Conservation (phyloP, 2,888 invertebrate genomes). For the Plebejus argus region DNA sequence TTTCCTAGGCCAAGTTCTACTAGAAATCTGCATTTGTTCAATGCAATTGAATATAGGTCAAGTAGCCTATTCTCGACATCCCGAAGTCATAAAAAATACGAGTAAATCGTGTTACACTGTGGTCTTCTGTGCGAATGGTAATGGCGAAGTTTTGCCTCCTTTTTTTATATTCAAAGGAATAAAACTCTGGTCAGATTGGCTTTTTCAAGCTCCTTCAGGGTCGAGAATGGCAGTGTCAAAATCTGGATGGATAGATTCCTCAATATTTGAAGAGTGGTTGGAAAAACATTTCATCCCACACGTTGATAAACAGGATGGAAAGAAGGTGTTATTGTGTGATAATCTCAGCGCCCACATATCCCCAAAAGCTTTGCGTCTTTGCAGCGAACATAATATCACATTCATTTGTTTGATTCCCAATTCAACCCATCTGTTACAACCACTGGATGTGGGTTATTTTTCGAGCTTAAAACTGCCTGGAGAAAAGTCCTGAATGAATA, state of each 20-base stretch:
- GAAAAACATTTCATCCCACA: conserved; percentile 38
- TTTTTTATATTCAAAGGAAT: conserved; percentile 9
- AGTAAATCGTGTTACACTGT: conserved; percentile 26
- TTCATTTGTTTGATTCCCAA: conserved; percentile 36
- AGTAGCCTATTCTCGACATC: too few species aligned
- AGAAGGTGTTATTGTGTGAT: conserved; percentile 40
- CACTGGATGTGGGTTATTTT: conserved; percentile 40
- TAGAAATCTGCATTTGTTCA: too few species aligned
- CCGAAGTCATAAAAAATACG: conserved; percentile 27
- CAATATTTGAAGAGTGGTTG: conserved; percentile 41
- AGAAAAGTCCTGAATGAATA: background rate
- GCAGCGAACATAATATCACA: conserved; percentile 39
- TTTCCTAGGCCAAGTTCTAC: too few species aligned
- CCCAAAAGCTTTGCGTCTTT: conserved; percentile 38
- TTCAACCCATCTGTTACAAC: conserved; percentile 40
- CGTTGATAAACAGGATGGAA: conserved; percentile 38
- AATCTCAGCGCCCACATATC: conserved; percentile 41
- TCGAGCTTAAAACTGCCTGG: conserved; percentile 36
- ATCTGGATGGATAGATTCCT: conserved; percentile 36
- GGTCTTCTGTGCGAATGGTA: conserved; percentile 19
- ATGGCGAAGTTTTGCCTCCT: conserved; percentile 7
- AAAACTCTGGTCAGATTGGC: conserved; percentile 24
- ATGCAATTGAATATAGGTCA: too few species aligned
- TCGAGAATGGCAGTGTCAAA: conserved; percentile 34
- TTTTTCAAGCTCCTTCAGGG: conserved; percentile 25